These are phyloP conservation scores for Tragelaphus buxtoni DNA, from an alignment of 2,113 vertebrate species.

Conservation along the genomic window DNA sequence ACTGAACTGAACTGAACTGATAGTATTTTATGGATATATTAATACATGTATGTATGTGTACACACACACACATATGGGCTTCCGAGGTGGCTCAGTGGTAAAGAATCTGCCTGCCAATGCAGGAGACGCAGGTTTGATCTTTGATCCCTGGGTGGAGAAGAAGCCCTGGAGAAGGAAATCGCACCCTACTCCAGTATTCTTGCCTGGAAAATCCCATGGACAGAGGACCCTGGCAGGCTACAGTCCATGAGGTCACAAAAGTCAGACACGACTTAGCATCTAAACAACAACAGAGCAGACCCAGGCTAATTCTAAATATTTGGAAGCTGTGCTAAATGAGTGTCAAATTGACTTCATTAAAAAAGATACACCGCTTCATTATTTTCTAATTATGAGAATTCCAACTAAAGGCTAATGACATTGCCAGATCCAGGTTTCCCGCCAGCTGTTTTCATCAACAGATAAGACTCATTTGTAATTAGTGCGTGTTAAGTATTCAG, in stretches of 20 bases:
- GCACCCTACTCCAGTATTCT: background rate
- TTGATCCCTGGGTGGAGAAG: background rate
- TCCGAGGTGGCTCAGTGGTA: background rate
- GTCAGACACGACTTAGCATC: background rate
- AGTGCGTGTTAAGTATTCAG: background rate
- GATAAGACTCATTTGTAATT: accelerated
- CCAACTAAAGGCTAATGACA: background rate
- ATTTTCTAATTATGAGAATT: background rate
- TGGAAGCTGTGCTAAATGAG: background rate
- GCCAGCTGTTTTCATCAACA: background rate
- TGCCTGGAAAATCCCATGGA: background rate
- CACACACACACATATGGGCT: background rate
- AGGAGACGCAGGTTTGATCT: background rate
- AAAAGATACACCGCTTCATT: background rate
- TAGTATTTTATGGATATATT: background rate
- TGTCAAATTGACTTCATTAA: background rate
- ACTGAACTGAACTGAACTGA: background rate
- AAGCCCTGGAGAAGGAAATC: background rate
- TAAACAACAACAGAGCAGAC: background rate
- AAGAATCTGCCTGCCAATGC: background rate
- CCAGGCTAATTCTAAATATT: accelerated
- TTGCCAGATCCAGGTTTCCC: background rate
- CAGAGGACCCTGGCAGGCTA: background rate
- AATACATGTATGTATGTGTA: background rate
- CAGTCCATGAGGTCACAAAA: background rate